These are phyloP conservation scores for Hystrix brachyura DNA, from an alignment of 2,113 vertebrate species.

Conservation along the genomic window DNA sequence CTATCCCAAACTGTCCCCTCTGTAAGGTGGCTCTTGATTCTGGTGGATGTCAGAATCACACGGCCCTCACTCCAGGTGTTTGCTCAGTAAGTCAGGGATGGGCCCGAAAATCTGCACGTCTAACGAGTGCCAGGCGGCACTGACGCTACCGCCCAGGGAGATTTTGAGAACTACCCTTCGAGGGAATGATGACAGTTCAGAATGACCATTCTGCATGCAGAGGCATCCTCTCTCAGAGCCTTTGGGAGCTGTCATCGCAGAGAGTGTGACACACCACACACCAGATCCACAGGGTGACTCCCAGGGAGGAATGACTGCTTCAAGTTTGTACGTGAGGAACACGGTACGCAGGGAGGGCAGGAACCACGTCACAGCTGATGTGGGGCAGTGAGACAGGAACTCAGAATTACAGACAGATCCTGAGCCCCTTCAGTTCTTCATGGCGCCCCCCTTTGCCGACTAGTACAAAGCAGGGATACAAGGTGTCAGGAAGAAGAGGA, in stretches of 20 bases:
- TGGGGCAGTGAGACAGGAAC: not conserved
- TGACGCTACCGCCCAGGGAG: no score
- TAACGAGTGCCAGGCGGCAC: not conserved
- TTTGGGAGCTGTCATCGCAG: not conserved
- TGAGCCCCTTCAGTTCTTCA: not conserved
- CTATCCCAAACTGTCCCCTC: not conserved
- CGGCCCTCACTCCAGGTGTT: accelerated
- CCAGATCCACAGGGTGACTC: not conserved
- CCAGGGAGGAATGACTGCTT: not conserved
- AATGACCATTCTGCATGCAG: not conserved
- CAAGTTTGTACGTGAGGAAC: not conserved
- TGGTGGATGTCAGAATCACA: accelerated
- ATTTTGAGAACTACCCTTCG: not conserved
- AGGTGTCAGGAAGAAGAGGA: not conserved
- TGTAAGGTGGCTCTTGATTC: not conserved
- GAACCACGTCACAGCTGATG: not conserved
- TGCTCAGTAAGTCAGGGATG: no score
- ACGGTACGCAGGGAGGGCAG: not conserved
- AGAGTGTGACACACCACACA: not conserved
- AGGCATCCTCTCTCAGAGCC: not conserved
- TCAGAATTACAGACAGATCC: not conserved
- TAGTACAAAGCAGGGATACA: not conserved
- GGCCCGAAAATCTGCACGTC: not conserved
- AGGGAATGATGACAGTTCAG: not conserved
- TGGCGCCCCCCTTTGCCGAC: not conserved